Evolutionary conservation across 2,113 vertebrate genomes (phyloP).

Genomic region (Rynchops niger): DNA sequence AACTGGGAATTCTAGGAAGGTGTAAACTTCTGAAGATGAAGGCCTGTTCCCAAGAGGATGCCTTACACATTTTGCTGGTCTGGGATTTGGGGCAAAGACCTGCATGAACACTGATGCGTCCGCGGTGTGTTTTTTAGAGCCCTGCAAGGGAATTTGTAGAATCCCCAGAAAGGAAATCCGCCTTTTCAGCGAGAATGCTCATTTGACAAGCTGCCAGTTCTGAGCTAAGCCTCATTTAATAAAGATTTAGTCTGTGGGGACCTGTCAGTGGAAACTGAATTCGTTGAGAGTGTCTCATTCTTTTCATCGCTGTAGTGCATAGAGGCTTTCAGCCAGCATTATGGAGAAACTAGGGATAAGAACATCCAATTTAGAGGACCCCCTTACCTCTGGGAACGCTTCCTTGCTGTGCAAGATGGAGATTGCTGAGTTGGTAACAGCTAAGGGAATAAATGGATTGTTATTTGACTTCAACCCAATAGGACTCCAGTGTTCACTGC

Average conservation of each 20-base stretch:
- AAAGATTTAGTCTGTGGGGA: slow-evolving; percentile 68
- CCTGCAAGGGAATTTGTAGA: slow-evolving; percentile 52
- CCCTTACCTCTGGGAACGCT: not conserved
- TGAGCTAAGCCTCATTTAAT: slow-evolving; percentile 73
- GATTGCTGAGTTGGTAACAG: slow-evolving; percentile 54
- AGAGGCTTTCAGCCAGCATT: slow-evolving; percentile 43
- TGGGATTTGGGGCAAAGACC: slow-evolving; percentile 2
- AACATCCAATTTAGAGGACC: slow-evolving; percentile 18
- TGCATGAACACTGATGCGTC: not conserved
- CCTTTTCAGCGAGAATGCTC: slow-evolving; percentile 62
- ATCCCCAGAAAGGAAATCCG: slow-evolving; percentile 57
- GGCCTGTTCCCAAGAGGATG: not conserved
- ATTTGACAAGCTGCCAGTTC: slow-evolving; percentile 72
- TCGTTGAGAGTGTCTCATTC: slow-evolving; percentile 58
- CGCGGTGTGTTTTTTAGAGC: not conserved
- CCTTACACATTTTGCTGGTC: not conserved
- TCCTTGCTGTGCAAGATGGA: slow-evolving; percentile 9
- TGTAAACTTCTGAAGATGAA: not conserved
- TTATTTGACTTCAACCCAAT: slow-evolving; percentile 38
- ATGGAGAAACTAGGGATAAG: slow-evolving; percentile 25
- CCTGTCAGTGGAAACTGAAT: slow-evolving; percentile 63
- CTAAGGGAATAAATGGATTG: slow-evolving; percentile 8
- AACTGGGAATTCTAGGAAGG: not conserved
- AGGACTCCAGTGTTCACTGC: slow-evolving; percentile 2
- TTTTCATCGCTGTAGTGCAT: slow-evolving; percentile 27